A percentile compares a stretch with the other conserved stretches of the same genome.
These are phyloP conservation scores for Formicarius rufipectus DNA, from an alignment of 2,113 vertebrate species.

Conservation along the genomic window DNA sequence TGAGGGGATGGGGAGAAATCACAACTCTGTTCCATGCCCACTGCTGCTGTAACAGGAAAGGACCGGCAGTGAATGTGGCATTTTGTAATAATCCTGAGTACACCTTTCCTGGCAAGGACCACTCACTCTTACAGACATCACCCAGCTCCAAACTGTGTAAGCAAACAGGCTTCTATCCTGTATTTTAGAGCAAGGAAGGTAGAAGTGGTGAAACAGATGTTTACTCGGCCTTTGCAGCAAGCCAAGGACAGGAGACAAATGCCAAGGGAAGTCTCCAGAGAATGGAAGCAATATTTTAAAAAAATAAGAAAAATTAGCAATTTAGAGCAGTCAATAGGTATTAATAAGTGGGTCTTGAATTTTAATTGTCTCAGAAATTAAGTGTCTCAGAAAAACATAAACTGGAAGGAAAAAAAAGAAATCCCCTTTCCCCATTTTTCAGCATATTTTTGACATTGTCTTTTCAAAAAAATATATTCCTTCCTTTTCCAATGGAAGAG, in stretches of 20 bases:
- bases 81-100: background rate
- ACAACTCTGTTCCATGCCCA: background rate
- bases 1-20: accelerated
- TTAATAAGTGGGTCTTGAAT: background rate
- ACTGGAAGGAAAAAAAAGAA: background rate
- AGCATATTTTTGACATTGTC: background rate
- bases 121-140: background rate
- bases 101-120: background rate
- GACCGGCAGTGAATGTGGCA: background rate
- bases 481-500: background rate
- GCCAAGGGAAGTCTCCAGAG: background rate
- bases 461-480: background rate
- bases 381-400: background rate
- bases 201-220: background rate
- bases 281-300: background rate
- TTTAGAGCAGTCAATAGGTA: background rate
- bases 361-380: background rate
- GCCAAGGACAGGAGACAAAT: background rate
- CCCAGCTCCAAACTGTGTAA: background rate
- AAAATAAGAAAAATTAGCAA: background rate
- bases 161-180: background rate
- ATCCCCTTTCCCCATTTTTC: background rate
- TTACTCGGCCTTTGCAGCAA: background rate
- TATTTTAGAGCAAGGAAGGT: background rate
- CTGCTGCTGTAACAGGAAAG: background rate